A percentile compares a stretch with the other conserved stretches of the same genome.
Conservation (phyloP, 30 jellyfish, hydroid and myxozoan species). For the Hydractinia symbiolongicarpus region DNA sequence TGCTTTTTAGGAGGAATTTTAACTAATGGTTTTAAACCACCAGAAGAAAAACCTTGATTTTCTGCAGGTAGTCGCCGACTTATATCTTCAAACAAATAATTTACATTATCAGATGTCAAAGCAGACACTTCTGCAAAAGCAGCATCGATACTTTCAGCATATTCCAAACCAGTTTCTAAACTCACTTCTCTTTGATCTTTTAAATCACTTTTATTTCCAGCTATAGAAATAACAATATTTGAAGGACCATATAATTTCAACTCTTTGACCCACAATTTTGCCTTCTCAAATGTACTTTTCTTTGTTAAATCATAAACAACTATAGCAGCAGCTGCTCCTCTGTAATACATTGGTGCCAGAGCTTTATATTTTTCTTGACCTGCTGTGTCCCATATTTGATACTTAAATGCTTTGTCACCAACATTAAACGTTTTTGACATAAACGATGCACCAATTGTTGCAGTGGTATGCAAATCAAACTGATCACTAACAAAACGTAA, state of each 20-base stretch:
- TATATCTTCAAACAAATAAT: constrained; percentile 48
- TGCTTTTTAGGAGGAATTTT: neutral
- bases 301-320: constrained; percentile 76
- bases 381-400: constrained; percentile 99
- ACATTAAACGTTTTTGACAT: constrained; percentile 63
- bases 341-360: constrained; percentile 83
- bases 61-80: constrained; percentile 38
- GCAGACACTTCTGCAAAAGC: constrained; percentile 82
- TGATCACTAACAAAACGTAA: constrained; percentile 84
- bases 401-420: constrained; percentile 51
- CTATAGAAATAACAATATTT: constrained; percentile 64
- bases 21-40: constrained; percentile 3
- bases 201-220: constrained; percentile 76
- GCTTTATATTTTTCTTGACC: constrained; percentile 97
- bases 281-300: constrained; percentile 49
- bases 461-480: constrained; percentile 53
- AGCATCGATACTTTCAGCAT: constrained; percentile 78
- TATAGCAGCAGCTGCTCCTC: constrained; percentile 96
- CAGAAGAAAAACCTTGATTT: neutral
- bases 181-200: constrained; percentile 63
- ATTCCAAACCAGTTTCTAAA: constrained; percentile 42
- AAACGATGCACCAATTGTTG: constrained; percentile 93
- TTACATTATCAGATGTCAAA: constrained; percentile 75
- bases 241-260: constrained; percentile 76
- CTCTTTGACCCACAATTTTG: constrained; percentile 72